Conservation (phyloP, 2,797 vertebrate genomes). For the Setipinna tenuifilis region DNA sequence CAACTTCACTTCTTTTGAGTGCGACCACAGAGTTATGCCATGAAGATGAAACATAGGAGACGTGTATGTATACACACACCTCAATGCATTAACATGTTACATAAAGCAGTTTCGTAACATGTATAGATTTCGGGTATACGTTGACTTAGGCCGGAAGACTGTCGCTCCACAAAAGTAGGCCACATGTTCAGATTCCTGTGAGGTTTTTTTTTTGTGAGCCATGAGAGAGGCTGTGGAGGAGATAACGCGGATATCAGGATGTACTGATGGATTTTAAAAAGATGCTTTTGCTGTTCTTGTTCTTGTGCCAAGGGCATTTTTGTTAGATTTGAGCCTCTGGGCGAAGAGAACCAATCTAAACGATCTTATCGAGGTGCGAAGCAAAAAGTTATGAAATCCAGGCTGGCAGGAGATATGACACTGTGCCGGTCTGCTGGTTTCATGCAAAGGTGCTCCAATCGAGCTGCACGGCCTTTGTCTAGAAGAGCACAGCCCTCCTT, state of each 20-base stretch:
- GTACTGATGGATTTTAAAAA: conserved; percentile 6
- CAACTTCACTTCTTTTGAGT: not conserved
- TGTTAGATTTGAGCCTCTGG: conserved; percentile 5
- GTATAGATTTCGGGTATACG: not conserved
- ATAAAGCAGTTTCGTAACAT: not conserved
- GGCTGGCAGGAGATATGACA: not conserved
- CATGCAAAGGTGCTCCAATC: not conserved
- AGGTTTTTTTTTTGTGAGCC: not conserved
- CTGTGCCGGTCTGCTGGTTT: not conserved
- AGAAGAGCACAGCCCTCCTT: not conserved
- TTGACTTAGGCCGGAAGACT: not conserved
- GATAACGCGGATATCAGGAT: not conserved
- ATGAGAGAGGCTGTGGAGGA: not conserved
- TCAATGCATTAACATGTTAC: not conserved
- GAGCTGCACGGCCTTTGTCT: not conserved
- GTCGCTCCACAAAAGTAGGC: not conserved
- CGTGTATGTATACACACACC: not conserved
- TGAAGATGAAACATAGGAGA: not conserved
- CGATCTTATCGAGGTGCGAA: not conserved
- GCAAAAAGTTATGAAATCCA: not conserved
- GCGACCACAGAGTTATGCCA: not conserved
- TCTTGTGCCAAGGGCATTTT: conserved; percentile 10
- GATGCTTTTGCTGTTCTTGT: conserved; percentile 19
- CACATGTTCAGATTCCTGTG: not conserved
- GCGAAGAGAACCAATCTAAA: conserved; percentile 18